These are phyloP conservation scores for Crossocerus cetratus DNA, from an alignment of 2,888 invertebrate species.

Conservation along the genomic window DNA sequence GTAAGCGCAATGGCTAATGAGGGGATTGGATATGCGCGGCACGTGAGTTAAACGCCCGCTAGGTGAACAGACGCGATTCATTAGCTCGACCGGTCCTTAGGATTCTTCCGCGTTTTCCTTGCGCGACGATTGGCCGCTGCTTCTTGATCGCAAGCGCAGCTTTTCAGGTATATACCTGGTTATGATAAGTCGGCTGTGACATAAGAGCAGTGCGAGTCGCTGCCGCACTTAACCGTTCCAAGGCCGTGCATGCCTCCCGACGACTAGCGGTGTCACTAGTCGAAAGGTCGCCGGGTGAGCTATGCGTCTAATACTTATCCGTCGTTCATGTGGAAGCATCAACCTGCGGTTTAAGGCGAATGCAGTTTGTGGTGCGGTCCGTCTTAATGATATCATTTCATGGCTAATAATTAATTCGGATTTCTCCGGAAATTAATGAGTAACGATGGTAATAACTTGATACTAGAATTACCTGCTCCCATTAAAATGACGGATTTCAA, in stretches of 20 bases:
- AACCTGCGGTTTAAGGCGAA: no score
- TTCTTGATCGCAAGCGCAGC: constrained; percentile 2
- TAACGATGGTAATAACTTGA: no score
- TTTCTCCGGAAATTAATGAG: not conserved
- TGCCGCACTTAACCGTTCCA: constrained; percentile 24
- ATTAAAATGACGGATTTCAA: no score
- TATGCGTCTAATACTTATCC: constrained; percentile 10
- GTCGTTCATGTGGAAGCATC: not conserved
- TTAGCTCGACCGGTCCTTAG: no score
- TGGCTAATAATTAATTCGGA: not conserved
- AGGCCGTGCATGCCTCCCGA: constrained; percentile 26
- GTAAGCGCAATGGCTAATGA: constrained; percentile 24
- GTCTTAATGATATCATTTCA: no score
- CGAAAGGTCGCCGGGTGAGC: constrained; percentile 25
- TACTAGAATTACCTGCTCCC: no score
- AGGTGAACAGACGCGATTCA: constrained; percentile 28
- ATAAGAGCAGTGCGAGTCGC: constrained; percentile 20
- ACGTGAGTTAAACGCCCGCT: not conserved
- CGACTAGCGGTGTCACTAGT: constrained; percentile 30
- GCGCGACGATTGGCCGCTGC: no score
- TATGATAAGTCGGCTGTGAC: constrained; percentile 17
- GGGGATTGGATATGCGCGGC: constrained; percentile 26
- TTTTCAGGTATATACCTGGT: constrained; percentile 2
- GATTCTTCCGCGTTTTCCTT: no score
- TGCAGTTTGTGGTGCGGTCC: no score